These are phyloP conservation scores for Heliconius erato DNA, from an alignment of 2,888 invertebrate genomes.

Conservation along the genomic window DNA sequence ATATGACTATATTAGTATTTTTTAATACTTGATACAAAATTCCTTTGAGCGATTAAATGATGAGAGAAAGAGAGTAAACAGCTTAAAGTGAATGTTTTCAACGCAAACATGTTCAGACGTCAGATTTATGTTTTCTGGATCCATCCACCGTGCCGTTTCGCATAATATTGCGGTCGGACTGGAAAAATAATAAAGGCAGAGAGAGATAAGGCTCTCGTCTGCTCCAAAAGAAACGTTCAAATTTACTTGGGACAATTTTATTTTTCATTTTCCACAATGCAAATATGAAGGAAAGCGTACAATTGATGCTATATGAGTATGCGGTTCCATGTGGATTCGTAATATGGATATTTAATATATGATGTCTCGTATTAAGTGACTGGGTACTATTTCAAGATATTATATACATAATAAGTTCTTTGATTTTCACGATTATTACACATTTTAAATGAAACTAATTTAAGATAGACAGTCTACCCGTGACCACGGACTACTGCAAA, in stretches of 20 bases:
- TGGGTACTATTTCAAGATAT: not conserved
- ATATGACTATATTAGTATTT: not conserved
- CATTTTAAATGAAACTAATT: no score
- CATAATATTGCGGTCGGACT: slow-evolving; percentile 82
- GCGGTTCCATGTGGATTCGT: slow-evolving; percentile 22
- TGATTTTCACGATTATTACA: no score
- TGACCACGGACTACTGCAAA: no score
- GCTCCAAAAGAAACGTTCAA: slow-evolving; percentile 68
- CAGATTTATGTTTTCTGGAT: slow-evolving; percentile 82
- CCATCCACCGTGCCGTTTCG: slow-evolving; percentile 78
- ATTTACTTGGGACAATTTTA: slow-evolving; percentile 75
- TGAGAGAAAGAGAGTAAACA: slow-evolving; percentile 58
- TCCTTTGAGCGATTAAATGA: slow-evolving; percentile 45
- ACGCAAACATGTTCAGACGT: slow-evolving; percentile 79
- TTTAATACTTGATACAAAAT: slow-evolving; percentile 24
- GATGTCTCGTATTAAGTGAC: slow-evolving; percentile 3
- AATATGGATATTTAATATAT: slow-evolving; percentile 32
- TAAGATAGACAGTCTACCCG: no score
- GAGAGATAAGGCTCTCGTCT: slow-evolving; percentile 76
- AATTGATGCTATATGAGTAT: slow-evolving; percentile 30
- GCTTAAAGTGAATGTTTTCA: slow-evolving; percentile 63
- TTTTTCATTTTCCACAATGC: slow-evolving; percentile 69
- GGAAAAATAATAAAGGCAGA: slow-evolving; percentile 80
- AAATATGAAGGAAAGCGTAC: slow-evolving; percentile 38
- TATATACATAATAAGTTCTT: no score